A percentile compares a stretch with the other conserved stretches of the same genome.
Conservation (phyloP, 1,140 invertebrate genomes). For the Drosophila miranda region DNA sequence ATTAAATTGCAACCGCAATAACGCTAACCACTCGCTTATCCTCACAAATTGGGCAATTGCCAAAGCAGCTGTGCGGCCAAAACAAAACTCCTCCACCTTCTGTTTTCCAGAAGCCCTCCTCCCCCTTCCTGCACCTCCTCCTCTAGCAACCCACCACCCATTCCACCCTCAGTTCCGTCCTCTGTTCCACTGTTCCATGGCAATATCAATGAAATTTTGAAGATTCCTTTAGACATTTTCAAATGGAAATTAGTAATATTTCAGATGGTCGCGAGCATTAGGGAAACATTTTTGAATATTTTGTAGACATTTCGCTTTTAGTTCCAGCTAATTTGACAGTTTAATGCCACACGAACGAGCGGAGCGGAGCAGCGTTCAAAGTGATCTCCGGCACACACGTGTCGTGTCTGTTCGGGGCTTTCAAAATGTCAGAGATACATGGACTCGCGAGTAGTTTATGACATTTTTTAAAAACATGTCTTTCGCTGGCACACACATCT, state of each 20-base stretch:
- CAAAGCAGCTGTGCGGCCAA: conserved; percentile 35
- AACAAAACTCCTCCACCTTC: conserved; percentile 3
- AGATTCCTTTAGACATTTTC: conserved; percentile 39
- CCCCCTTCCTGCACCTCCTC: not conserved
- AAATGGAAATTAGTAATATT: conserved; percentile 64
- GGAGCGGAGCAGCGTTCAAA: conserved; percentile 17
- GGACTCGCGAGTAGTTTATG: conserved; percentile 68
- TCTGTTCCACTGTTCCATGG: too few relatives aligned
- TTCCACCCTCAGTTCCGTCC: conserved; percentile 1
- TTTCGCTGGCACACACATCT: conserved; percentile 44
- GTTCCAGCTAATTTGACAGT: conserved; percentile 75
- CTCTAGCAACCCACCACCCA: not conserved
- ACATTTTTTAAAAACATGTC: conserved; percentile 75
- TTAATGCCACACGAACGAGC: conserved; percentile 57
- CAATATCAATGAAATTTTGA: conserved; percentile 30
- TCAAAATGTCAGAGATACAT: conserved; percentile 70
- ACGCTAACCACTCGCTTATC: conserved; percentile 36
- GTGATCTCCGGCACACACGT: conserved; percentile 51
- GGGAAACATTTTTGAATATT: conserved; percentile 45
- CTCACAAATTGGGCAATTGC: conserved; percentile 54
- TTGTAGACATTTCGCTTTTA: conserved; percentile 52
- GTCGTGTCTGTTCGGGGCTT: conserved; percentile 48
- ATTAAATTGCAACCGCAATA: conserved; percentile 58
- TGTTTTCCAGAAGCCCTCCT: not conserved
- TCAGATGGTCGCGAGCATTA: conserved; percentile 35